Evolutionary conservation across 2,888 invertebrate species (phyloP), one percentile per base, ranked within the genome.

Genomic region (Pammene aurita): DNA sequence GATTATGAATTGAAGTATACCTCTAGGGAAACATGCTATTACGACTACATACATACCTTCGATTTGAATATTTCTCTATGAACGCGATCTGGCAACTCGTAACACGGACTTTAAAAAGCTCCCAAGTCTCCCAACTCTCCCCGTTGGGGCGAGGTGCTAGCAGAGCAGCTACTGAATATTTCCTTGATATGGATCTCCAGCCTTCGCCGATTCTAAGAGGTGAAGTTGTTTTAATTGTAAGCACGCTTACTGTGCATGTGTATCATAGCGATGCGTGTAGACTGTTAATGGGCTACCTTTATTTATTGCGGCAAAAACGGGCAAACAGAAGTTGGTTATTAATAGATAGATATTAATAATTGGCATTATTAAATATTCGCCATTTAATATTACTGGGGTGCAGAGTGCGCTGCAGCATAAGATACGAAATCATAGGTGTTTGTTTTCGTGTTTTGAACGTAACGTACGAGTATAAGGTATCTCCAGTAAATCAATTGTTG

Each of bases 221-320:
- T 48, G 16, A 35, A 48, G 35, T 61, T 14, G 38, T 48, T 60
- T 60, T 60, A 46, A 48, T 60, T 46, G 35, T 48, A 34, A 48
- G 14, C 13, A 16, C 35, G 26, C 42, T 18, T 42, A 11, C 35
- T 48, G 48, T 50, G 18, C 62, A 62, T 62, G 14, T 52, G 50
- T 62, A 41, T 62, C 50, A 62, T 62, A 18, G 50, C 41, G 50
- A 62, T 62, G 62, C 62, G 62, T 52, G 52, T 26, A 18, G 62
- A 52, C 62, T 62, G 41, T 62, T 62, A 52, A 62, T 62, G 41
- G 5, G 13, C n/a, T 34, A 38, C 13, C 50, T 52, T 62, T 52
- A 62, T 52, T 62, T 52, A 62, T 62, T 62, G 41, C 52, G 18
- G 63, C 35, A 64, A 64, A 55, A 64, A 64, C 63, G 44, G 42